These are phyloP conservation scores for Brachyhypopomus gauderio DNA, from an alignment of 2,113 vertebrate genomes.

Conservation along the genomic window DNA sequence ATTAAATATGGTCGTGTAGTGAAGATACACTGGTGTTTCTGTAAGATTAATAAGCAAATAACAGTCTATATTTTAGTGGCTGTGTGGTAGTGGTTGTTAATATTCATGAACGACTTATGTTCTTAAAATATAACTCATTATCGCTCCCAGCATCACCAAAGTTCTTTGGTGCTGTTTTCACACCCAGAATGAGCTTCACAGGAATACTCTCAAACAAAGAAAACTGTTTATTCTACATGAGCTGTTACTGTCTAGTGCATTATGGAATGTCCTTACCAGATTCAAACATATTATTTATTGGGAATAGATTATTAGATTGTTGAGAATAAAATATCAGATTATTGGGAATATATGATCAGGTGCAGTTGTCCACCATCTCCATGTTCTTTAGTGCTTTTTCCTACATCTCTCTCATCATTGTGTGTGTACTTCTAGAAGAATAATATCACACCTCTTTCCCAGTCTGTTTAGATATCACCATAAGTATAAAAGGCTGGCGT, in stretches of 20 bases:
- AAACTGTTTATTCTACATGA: neutral
- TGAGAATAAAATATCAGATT: too few species aligned
- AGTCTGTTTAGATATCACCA: neutral
- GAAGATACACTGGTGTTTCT: conserved; percentile 52
- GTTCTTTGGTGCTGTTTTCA: conserved; percentile 68
- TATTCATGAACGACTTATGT: conserved; percentile 72
- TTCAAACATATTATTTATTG: neutral
- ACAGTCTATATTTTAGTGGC: conserved; percentile 60
- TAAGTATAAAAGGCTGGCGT: conserved; percentile 11
- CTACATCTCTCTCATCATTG: neutral
- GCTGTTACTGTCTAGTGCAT: conserved; percentile 40
- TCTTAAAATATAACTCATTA: conserved; percentile 80
- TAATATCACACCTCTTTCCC: neutral
- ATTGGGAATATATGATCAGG: too few species aligned
- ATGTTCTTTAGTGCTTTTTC: conserved; percentile 2
- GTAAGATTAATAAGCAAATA: conserved; percentile 56
- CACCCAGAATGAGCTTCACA: conserved; percentile 62
- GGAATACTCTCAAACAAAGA: conserved; percentile 54
- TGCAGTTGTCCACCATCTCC: conserved; percentile 10
- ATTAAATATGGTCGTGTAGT: conserved; percentile 1
- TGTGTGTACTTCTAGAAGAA: neutral
- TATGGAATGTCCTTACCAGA: neutral
- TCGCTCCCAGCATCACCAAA: conserved; percentile 67
- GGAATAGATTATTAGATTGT: neutral
- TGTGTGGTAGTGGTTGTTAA: conserved; percentile 66